Base-by-base conservation (phyloP, 1,140 invertebrate species). In the Aphaenogaster rudis region DNA sequence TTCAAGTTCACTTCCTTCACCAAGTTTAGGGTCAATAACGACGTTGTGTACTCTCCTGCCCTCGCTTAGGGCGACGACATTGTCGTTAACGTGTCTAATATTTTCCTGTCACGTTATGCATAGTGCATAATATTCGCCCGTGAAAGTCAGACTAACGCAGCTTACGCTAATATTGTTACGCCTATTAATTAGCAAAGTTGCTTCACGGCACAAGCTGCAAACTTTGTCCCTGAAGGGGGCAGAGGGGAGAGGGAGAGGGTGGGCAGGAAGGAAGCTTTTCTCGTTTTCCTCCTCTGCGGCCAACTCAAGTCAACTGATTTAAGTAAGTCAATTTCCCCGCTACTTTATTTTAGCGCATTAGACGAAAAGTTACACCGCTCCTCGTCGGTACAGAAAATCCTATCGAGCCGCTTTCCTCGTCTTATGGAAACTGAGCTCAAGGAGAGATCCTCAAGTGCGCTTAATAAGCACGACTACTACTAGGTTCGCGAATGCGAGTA, bases 171-270 rank as follows among this genome's bases (percentile, higher is more conserved):
- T 72, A 64, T 87, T 76, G 86, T 87, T 87, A 87, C 67, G 86
- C 50, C 66, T 87, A 87, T 87, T 87, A 87, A 87, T 87, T 84
- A 87, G 69, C 7, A 54, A 87, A 87, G 69, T 87, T 87, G 11
- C 76, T 71, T 81, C 48, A 52, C 72, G 21, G 61, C 74, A 54
- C 61, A 79, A 79, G 74, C 59, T 52, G 74, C 61, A 86, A 86
- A 87, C 66, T 69, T 82, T 87, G 52, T 82, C 66, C 45, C 63
- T 52, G 45, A 67, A 69, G 42, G 42, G 66, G 48, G 48, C 2
- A 45, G 15, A 9, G 21, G 6, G 28, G 8, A 5, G 71, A 17
- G 21, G n/a, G 45, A 11, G 15, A 33, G 28, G 15, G 5, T 6
- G n/a, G 28, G 36, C 33, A n/a, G n/a, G 11, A 50, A 36, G 63